Conservation (phyloP, 1,140 invertebrate species). For the Ceratosolen fusciceps region DNA sequence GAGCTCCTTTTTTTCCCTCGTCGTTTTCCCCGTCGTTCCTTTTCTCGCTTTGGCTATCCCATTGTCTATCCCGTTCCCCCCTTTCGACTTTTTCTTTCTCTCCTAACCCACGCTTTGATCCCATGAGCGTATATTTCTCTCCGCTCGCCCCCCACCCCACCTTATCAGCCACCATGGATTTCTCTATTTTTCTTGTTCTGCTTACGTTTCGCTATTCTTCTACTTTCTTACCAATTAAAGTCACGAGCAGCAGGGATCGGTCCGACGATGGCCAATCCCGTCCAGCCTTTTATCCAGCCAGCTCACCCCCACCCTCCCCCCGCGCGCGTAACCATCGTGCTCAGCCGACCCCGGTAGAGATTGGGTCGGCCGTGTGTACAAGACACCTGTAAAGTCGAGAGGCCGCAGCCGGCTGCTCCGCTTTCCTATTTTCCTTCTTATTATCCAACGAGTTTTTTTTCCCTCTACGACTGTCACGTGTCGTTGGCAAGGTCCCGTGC, state of each 20-base stretch:
- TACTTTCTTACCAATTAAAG: conserved; percentile 36
- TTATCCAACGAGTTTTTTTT: too few species aligned
- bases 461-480: too few species aligned
- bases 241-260: conserved; percentile 15
- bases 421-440: too few species aligned
- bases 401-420: too few species aligned
- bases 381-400: conserved; percentile 20
- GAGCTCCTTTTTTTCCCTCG: neutral
- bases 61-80: conserved; percentile 16
- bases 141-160: neutral
- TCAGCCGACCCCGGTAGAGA: too few species aligned
- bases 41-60: conserved; percentile 11
- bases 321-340: too few species aligned
- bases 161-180: neutral
- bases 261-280: neutral
- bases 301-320: too few species aligned
- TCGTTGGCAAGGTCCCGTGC: too few species aligned
- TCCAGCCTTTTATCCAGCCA: neutral
- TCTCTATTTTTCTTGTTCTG: conserved; percentile 12
- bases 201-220: neutral
- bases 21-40: conserved; percentile 9
- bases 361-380: conserved; percentile 24
- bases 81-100: neutral
- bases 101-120: neutral
- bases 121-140: neutral